Conservation (phyloP, 2,888 invertebrate species). For the Crossocerus cetratus region DNA sequence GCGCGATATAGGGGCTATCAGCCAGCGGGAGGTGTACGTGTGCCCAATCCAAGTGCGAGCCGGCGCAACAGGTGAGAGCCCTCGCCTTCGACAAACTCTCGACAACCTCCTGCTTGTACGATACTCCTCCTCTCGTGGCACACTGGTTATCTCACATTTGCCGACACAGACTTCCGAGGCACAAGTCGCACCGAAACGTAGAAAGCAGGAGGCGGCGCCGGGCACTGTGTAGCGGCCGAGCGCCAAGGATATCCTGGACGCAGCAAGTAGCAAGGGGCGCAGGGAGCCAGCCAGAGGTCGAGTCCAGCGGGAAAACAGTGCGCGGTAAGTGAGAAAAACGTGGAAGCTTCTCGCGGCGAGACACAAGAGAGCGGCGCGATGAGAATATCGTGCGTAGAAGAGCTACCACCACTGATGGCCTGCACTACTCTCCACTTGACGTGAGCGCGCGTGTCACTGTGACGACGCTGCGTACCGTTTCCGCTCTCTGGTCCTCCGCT, state of each 20-base stretch:
- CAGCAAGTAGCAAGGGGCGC: neutral
- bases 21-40: too few species aligned
- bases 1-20: too few species aligned
- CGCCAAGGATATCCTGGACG: neutral
- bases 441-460: slow-evolving; percentile 77
- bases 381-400: slow-evolving; percentile 39
- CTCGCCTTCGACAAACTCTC: too few species aligned
- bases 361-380: neutral
- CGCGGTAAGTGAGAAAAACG: too few species aligned
- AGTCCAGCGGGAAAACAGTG: neutral
- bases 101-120: too few species aligned
- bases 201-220: too few species aligned
- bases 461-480: slow-evolving; percentile 75
- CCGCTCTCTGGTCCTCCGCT: slow-evolving; percentile 70
- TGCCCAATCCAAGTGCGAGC: neutral
- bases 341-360: neutral
- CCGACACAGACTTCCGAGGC: too few species aligned
- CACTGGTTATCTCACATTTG: too few species aligned
- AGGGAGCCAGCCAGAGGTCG: neutral
- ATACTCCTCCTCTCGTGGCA: too few species aligned
- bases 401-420: slow-evolving; percentile 43
- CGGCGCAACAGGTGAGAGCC: slow-evolving; percentile 3
- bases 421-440: slow-evolving; percentile 71
- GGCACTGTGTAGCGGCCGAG: too few species aligned
- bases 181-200: too few species aligned